phyloP scores from a whole-genome alignment of 2,888 invertebrate genomes.

The Nezara viridula region DNA sequence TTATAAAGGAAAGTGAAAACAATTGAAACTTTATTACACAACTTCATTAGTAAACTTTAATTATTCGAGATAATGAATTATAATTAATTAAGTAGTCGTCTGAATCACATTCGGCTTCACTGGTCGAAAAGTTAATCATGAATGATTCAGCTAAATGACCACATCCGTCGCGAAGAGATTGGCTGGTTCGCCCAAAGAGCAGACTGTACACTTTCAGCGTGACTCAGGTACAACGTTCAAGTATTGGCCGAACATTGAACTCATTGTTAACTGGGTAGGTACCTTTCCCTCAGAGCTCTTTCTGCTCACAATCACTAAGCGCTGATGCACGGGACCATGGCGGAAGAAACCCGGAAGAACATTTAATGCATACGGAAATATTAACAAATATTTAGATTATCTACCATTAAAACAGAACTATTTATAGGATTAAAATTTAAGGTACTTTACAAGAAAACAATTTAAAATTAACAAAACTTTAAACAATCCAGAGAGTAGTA shows the following conservation, averaged over 20 bases:
- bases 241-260: neutral
- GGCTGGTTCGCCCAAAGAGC: neutral
- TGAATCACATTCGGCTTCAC: too few species aligned
- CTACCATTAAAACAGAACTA: too few species aligned
- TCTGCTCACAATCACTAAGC: neutral
- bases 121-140: neutral
- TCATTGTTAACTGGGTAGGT: neutral
- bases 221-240: neutral
- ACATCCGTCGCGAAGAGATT: neutral
- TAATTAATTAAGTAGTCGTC: too few species aligned
- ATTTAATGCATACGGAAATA: neutral
- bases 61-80: too few species aligned
- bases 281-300: neutral
- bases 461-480: too few species aligned
- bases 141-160: neutral
- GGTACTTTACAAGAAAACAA: too few species aligned
- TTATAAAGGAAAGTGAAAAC: too few species aligned
- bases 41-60: too few species aligned
- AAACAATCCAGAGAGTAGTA: too few species aligned
- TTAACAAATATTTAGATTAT: too few species aligned
- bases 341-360: neutral
- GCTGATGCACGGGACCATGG: neutral
- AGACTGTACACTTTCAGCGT: neutral
- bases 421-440: too few species aligned
- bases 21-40: too few species aligned